phyloP scores from a whole-genome alignment of 2,888 invertebrate genomes.

The Ectropis crepuscularia region DNA sequence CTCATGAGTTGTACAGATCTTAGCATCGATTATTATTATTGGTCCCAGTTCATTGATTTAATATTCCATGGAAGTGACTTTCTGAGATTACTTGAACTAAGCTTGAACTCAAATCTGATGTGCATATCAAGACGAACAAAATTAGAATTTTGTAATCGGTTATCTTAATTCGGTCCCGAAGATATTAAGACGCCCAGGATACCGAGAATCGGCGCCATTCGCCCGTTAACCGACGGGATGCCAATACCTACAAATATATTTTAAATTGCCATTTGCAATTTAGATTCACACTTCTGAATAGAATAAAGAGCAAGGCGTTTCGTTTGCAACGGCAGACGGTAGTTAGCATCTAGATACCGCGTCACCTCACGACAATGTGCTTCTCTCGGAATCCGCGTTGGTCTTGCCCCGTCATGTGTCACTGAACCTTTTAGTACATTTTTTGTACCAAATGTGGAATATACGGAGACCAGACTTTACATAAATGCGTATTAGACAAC shows the following conservation, averaged over 20 bases:
- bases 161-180: no score
- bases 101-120: no score
- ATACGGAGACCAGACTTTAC: conserved; percentile 31
- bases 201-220: neutral
- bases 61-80: no score
- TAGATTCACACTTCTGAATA: conserved; percentile 34
- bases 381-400: conserved; percentile 50
- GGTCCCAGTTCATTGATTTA: no score
- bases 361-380: conserved; percentile 72
- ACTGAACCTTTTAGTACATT: conserved; percentile 61
- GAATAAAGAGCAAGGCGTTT: conserved; percentile 50
- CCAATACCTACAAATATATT: neutral
- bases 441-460: conserved; percentile 39
- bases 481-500: conserved; percentile 19
- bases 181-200: no score
- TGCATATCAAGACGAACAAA: no score
- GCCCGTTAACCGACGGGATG: conserved; percentile 1
- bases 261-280: conserved; percentile 31
- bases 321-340: conserved; percentile 65
- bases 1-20: no score
- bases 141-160: no score
- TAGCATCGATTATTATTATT: no score
- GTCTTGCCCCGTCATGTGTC: conserved; percentile 59
- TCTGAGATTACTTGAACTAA: no score
- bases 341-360: conserved; percentile 76